A percentile compares a stretch with the other conserved stretches of the same genome.
These are phyloP conservation scores for Hypena proboscidalis DNA, from an alignment of 2,888 invertebrate species.

Conservation along the genomic window DNA sequence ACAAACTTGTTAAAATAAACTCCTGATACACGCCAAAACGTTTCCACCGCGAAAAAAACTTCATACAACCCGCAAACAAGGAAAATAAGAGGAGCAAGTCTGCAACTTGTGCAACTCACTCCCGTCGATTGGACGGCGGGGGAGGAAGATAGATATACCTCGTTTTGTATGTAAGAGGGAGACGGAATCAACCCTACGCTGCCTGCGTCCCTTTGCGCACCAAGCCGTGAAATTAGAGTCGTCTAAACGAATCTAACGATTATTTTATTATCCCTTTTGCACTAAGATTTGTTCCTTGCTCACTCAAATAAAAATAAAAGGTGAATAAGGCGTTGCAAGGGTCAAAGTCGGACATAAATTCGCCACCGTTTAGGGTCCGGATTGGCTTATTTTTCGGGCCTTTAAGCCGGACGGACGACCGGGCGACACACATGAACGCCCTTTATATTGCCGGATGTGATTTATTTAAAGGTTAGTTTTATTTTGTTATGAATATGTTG, in stretches of 20 bases:
- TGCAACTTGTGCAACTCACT: constrained; percentile 58
- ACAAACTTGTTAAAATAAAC: constrained; percentile 40
- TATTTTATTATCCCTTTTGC: constrained; percentile 85
- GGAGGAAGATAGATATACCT: constrained; percentile 51
- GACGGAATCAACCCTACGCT: constrained; percentile 61
- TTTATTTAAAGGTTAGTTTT: constrained; percentile 28
- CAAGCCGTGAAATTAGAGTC: constrained; percentile 84
- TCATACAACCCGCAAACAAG: constrained; percentile 69
- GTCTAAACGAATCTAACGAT: constrained; percentile 86
- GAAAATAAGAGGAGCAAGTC: constrained; percentile 64
- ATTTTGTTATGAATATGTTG: constrained; percentile 10
- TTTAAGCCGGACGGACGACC: constrained; percentile 64
- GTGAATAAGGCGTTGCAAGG: constrained; percentile 80
- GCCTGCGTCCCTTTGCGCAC: constrained; percentile 78
- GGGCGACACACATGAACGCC: constrained; percentile 37
- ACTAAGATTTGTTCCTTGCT: constrained; percentile 86
- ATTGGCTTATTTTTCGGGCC: constrained; percentile 79
- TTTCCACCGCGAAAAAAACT: constrained; percentile 49
- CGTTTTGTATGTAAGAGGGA: constrained; percentile 44
- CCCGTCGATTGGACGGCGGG: constrained; percentile 64
- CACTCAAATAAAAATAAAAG: constrained; percentile 85
- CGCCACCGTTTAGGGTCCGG: constrained; percentile 72
- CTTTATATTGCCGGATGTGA: constrained; percentile 25
- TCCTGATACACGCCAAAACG: constrained; percentile 35
- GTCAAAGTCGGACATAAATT: constrained; percentile 80